phyloP scores from a whole-genome alignment of 2,888 invertebrate species.

The Tiliacea citrago region DNA sequence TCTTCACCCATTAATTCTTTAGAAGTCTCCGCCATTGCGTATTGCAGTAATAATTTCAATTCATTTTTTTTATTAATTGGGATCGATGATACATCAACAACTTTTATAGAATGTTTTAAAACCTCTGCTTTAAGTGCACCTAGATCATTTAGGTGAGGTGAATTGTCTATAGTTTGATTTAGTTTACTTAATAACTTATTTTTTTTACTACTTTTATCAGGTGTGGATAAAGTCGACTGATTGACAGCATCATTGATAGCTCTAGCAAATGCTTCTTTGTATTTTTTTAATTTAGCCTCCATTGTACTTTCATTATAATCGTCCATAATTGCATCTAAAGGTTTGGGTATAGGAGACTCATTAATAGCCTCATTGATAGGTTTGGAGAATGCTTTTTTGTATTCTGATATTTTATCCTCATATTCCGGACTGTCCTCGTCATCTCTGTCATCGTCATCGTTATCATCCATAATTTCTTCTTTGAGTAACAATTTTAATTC shows the following conservation, averaged over 20 bases:
- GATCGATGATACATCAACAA: constrained; percentile 18
- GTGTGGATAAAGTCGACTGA: constrained; percentile 17
- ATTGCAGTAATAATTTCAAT: constrained; percentile 22
- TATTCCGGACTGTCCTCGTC: neutral
- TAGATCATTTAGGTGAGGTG: constrained; percentile 13
- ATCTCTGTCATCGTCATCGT: neutral
- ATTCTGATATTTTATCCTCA: neutral
- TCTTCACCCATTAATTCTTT: neutral
- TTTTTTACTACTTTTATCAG: constrained; percentile 24
- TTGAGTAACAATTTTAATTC: constrained; percentile 18
- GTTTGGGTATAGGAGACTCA: neutral
- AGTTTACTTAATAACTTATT: constrained; percentile 23
- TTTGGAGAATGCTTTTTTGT: constrained; percentile 45
- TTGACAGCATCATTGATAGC: constrained; percentile 30
- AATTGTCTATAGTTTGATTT: constrained; percentile 9
- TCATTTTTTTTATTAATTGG: neutral
- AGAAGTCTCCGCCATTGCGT: neutral
- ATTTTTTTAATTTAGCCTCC: neutral
- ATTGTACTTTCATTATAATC: neutral
- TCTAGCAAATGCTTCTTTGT: constrained; percentile 45
- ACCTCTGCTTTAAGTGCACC: constrained; percentile 13
- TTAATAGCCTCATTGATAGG: neutral
- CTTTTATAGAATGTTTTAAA: constrained; percentile 4
- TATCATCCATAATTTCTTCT: neutral
- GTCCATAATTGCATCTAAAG: neutral